phyloP scores from a whole-genome alignment of 2,888 invertebrate genomes.

The Miltochrista miniata region DNA sequence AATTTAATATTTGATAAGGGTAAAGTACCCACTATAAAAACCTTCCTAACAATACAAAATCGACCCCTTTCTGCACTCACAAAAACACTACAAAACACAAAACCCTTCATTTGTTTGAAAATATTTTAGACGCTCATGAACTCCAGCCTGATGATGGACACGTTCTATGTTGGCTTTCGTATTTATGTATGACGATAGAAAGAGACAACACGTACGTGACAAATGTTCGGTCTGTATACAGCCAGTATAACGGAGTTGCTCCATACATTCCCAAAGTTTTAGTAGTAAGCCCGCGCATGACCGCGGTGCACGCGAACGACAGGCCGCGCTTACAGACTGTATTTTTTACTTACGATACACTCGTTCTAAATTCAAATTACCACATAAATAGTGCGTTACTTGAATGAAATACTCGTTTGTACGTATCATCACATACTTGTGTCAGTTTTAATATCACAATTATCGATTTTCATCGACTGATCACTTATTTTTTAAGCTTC shows the following conservation, averaged over 20 bases:
- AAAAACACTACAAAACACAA: conserved; percentile 70
- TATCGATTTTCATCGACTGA: conserved; percentile 49
- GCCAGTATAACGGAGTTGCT: conserved; percentile 43
- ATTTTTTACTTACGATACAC: conserved; percentile 65
- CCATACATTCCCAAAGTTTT: conserved; percentile 53
- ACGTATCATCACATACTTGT: conserved; percentile 44
- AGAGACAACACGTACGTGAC: conserved; percentile 37
- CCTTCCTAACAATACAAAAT: conserved; percentile 47
- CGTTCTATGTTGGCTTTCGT: conserved; percentile 38
- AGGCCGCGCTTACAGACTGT: conserved; percentile 56
- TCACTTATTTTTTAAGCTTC: conserved; percentile 46
- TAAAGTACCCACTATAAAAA: not conserved
- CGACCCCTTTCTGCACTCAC: conserved; percentile 65
- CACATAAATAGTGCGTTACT: conserved; percentile 52
- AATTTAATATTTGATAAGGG: not conserved
- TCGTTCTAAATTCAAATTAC: conserved; percentile 52
- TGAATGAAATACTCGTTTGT: conserved; percentile 42
- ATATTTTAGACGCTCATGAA: conserved; percentile 45
- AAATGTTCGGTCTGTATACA: conserved; percentile 26
- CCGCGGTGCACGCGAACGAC: conserved; percentile 63
- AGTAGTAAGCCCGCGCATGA: conserved; percentile 69
- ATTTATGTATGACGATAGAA: conserved; percentile 35
- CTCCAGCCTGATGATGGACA: conserved; percentile 35
- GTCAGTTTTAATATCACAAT: conserved; percentile 34
- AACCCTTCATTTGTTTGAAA: conserved; percentile 49